A percentile compares a stretch with the other conserved stretches of the same genome.
Evolutionary conservation across 2,797 vertebrate genomes (phyloP).

Genomic region (Ceryle rudis): DNA sequence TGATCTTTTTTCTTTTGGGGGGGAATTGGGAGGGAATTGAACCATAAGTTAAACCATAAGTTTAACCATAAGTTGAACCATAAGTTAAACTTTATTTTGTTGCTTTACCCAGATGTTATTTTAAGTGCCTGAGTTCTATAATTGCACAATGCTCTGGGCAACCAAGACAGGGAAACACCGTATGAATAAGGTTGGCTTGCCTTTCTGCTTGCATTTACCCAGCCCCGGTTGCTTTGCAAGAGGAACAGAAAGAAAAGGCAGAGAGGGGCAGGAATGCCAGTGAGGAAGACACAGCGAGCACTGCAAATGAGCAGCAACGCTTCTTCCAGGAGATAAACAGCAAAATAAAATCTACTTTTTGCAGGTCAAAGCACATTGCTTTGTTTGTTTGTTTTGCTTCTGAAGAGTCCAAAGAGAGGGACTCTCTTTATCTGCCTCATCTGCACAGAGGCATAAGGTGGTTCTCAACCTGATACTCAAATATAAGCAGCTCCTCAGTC

Average conservation of each 20-base stretch:
- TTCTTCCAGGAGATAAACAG: background rate
- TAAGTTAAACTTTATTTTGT: constrained; percentile 22
- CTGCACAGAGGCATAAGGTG: background rate
- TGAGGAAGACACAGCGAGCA: background rate
- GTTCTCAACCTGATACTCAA: background rate
- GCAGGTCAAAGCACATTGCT: background rate
- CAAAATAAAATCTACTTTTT: background rate
- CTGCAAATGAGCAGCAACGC: background rate
- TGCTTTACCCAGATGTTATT: constrained; percentile 32
- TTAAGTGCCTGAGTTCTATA: constrained; percentile 27
- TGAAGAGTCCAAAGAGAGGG: background rate
- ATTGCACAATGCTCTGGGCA: background rate
- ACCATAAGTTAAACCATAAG: background rate
- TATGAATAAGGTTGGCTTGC: background rate
- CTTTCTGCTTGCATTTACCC: background rate
- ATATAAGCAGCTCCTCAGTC: background rate
- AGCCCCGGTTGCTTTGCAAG: background rate
- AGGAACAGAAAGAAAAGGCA: background rate
- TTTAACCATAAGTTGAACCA: background rate
- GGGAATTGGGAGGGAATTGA: background rate
- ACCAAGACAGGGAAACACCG: background rate
- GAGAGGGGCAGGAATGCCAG: background rate
- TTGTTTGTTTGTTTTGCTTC: background rate
- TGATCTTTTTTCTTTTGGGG: background rate
- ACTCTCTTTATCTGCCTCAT: background rate